Conservation (phyloP, 2,797 vertebrate genomes). For the Pseudochirops corinnae region DNA sequence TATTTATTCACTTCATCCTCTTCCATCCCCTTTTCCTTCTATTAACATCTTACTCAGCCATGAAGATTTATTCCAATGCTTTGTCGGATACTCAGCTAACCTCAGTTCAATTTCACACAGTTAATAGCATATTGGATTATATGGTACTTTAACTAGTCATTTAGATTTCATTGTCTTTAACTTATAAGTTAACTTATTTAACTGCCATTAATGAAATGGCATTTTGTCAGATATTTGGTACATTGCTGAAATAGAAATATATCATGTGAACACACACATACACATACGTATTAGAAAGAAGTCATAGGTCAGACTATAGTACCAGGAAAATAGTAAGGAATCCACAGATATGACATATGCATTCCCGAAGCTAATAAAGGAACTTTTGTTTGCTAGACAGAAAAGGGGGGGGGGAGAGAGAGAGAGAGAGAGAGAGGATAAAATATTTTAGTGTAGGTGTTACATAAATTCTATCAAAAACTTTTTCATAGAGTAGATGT, state of each 20-base stretch:
- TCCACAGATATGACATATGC: slow-evolving; percentile 14
- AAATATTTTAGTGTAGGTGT: background rate
- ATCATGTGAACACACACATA: background rate
- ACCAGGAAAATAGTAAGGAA: slow-evolving; percentile 46
- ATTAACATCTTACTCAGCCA: background rate
- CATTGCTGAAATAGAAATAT: background rate
- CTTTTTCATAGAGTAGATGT: slow-evolving; percentile 9
- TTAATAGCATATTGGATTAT: background rate
- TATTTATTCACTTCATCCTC: background rate
- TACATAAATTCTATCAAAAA: background rate
- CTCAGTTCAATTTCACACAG: background rate
- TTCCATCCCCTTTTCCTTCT: background rate
- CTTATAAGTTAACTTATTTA: background rate
- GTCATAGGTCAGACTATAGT: background rate
- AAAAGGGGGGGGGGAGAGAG: too few species aligned
- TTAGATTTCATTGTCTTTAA: background rate
- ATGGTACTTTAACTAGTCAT: background rate
- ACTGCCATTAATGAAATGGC: background rate
- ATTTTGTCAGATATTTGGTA: background rate
- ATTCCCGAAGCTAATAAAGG: slow-evolving; percentile 27
- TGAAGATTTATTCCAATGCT: background rate
- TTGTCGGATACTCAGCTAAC: background rate
- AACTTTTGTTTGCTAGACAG: background rate
- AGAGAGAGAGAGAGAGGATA: background rate
- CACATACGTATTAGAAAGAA: background rate